phyloP scores from a whole-genome alignment of 1,140 invertebrate genomes.

The Euura lappo region DNA sequence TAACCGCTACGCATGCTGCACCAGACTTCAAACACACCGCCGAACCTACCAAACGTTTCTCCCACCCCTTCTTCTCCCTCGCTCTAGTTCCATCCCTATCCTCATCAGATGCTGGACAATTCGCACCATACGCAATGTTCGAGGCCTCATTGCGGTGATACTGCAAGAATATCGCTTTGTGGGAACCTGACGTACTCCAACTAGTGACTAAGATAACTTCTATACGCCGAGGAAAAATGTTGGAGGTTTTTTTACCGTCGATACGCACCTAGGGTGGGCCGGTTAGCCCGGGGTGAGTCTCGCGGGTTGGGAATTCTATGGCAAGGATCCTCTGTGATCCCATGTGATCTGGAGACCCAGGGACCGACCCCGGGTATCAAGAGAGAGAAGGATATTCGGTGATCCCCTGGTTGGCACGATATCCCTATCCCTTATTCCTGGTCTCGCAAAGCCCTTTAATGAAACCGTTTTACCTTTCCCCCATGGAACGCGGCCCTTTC shows the following conservation, averaged over 20 bases:
- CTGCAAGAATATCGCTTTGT: too few species aligned
- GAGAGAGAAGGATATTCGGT: background rate
- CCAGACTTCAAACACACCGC: background rate
- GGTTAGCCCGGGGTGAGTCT: background rate
- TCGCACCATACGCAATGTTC: background rate
- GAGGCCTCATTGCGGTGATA: background rate
- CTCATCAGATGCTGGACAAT: background rate
- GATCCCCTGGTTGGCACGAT: background rate
- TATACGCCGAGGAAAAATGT: too few species aligned
- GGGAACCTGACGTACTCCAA: too few species aligned
- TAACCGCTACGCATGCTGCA: background rate
- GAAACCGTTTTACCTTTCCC: constrained; percentile 4
- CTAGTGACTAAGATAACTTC: too few species aligned
- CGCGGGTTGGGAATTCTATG: background rate
- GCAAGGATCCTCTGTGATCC: background rate
- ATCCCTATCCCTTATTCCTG: constrained; percentile 1
- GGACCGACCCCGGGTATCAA: background rate
- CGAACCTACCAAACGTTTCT: background rate
- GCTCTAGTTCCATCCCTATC: background rate
- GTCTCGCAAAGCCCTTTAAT: background rate
- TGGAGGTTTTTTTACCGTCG: too few species aligned
- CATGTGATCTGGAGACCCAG: background rate
- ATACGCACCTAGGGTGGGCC: background rate
- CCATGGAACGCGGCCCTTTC: background rate
- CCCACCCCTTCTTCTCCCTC: background rate